phyloP scores from a whole-genome alignment of 2,113 vertebrate genomes.

The Cairina moschata region DNA sequence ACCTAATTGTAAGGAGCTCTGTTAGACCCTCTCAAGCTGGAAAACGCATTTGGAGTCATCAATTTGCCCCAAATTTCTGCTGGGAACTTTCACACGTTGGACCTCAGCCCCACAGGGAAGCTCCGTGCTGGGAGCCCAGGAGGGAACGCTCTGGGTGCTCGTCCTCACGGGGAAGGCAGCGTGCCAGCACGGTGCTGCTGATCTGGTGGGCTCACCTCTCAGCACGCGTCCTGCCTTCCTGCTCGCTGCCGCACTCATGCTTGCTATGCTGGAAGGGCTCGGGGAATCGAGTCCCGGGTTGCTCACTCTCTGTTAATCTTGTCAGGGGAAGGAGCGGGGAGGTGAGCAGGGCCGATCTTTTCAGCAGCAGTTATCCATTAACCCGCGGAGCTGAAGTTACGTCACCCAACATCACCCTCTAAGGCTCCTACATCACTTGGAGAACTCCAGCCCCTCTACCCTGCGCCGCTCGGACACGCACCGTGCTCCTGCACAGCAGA shows the following conservation, averaged over 20 bases:
- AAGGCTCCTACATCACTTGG: not conserved
- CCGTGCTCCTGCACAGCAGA: not conserved
- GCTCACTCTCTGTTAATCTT: not conserved
- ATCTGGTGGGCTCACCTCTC: not conserved
- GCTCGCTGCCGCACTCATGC: not conserved
- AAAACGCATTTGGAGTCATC: not conserved
- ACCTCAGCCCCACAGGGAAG: not conserved
- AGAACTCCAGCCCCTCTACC: not conserved
- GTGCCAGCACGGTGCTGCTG: not conserved
- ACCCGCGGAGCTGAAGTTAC: not conserved
- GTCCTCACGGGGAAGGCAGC: not conserved
- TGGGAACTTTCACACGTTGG: not conserved
- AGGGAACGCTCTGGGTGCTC: not conserved
- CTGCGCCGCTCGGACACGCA: not conserved
- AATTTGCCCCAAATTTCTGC: not conserved
- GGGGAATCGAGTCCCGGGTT: not conserved
- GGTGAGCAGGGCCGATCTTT: not conserved
- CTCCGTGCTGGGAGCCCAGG: not conserved
- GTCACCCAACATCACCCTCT: not conserved
- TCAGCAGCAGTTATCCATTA: not conserved
- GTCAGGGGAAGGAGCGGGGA: not conserved
- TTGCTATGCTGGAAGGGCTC: not conserved
- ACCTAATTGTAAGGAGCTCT: not conserved
- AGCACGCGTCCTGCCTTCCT: not conserved
- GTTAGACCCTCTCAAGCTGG: accelerated